Base-by-base conservation (phyloP, 2,113 vertebrate species). In the Macrotus californicus region DNA sequence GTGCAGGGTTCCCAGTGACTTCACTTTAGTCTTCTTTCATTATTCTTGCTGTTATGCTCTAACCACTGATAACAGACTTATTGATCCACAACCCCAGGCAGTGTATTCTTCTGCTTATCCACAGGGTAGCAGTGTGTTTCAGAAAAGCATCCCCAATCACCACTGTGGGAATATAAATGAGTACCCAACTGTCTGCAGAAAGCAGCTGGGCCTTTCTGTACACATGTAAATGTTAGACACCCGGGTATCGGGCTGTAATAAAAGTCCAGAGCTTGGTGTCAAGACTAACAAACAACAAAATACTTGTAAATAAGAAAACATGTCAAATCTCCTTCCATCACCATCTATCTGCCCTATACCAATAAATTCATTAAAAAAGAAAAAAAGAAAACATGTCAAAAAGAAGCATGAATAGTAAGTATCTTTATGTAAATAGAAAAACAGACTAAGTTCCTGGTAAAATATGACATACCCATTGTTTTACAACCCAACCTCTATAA, bases 81-180 rank as follows among this genome's bases (percentile, higher is more conserved):
- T 85, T 15, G 48, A 91, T 92, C 46, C 52, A 52, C 5, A 87
- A 76, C 48, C 93, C 21, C 0, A 43, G 66, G n/a, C 59, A 96
- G 43, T 97, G 96, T 98, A 98, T 97, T 98, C 79, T 97, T 97
- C 97, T 94, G 79, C 96, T 98, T 98, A 98, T 97, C 96, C 98
- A 98, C 96, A 98, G 96, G 96, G 96, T 97, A 98, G 97, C 96
- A 98, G 80, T 98, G 91, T 98, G 94, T 96, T 96, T 98, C 97
- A 97, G 96, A 98, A 96, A 93, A 98, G 97, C 97, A 90, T 92
- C 85, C 96, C 94, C 96, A 97, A 87, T 92, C 85, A 96, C 93
- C 96, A 97, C 81, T 93, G 93, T 94, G 96, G 95, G 95, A 98
- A 96, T 94, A 96, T 95, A 97, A 98, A 94, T 96, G 91, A 97